These are phyloP conservation scores for Cirrhinus mrigala DNA, from an alignment of 2,797 vertebrate species.

Conservation along the genomic window DNA sequence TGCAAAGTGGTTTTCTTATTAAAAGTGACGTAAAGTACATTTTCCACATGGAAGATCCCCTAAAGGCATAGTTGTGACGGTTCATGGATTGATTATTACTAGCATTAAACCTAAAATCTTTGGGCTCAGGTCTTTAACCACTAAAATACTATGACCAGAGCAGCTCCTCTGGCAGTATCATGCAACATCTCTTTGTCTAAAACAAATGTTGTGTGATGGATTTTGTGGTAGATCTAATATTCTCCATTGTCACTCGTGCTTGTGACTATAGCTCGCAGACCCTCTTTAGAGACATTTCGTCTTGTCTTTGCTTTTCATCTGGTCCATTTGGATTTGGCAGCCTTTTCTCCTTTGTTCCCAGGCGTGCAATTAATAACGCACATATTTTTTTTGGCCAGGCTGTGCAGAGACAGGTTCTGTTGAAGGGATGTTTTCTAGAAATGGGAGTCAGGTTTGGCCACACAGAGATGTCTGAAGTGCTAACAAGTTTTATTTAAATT, in stretches of 20 bases:
- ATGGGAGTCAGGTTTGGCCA: not conserved
- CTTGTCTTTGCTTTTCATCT: conserved; percentile 37
- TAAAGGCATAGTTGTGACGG: not conserved
- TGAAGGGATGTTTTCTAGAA: conserved; percentile 25
- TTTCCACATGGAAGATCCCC: not conserved
- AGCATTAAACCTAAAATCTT: not conserved
- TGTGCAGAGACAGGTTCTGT: conserved; percentile 25
- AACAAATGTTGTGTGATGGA: conserved; percentile 10
- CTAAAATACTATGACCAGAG: not conserved
- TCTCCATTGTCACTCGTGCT: conserved; percentile 30
- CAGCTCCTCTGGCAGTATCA: conserved; percentile 10
- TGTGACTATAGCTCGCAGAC: conserved; percentile 22
- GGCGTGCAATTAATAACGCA: conserved; percentile 49
- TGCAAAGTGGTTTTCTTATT: not conserved
- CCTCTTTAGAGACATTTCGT: conserved; percentile 20
- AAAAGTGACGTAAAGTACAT: not conserved
- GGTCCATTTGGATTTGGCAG: conserved; percentile 41
- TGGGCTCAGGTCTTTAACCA: not conserved
- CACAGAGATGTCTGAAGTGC: not conserved
- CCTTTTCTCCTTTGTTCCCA: conserved; percentile 32
- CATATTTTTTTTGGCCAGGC: conserved; percentile 7
- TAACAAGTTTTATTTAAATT: not conserved
- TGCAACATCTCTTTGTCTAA: conserved; percentile 20
- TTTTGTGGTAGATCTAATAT: conserved; percentile 32
- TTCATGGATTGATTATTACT: not conserved